These are phyloP conservation scores for Coenonympha glycerion DNA, from an alignment of 2,888 invertebrate genomes.

Conservation along the genomic window DNA sequence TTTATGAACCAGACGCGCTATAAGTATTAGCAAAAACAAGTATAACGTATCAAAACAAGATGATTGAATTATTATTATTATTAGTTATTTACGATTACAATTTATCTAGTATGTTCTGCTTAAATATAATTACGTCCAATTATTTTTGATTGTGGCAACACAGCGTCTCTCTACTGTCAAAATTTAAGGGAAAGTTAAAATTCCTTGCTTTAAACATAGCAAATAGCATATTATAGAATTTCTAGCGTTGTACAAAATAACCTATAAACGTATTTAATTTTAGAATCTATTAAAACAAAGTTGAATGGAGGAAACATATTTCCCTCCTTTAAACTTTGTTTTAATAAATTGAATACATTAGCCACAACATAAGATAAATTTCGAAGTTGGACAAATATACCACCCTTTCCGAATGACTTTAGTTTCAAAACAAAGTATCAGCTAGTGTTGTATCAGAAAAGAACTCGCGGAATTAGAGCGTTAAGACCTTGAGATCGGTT, in stretches of 20 bases:
- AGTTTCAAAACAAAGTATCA: not conserved
- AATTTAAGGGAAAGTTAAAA: too few species aligned
- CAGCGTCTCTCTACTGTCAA: too few species aligned
- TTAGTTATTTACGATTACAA: not conserved
- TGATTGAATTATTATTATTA: not conserved
- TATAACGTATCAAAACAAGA: not conserved
- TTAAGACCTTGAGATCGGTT: slow-evolving; percentile 51
- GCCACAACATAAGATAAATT: not conserved
- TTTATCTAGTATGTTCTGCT: too few species aligned
- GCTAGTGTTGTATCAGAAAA: slow-evolving; percentile 26
- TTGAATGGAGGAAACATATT: not conserved
- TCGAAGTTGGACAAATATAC: not conserved
- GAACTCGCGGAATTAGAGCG: slow-evolving; percentile 45
- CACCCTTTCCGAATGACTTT: slow-evolving; percentile 1
- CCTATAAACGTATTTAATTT: too few species aligned
- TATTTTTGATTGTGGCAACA: too few species aligned
- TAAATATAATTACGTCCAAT: too few species aligned
- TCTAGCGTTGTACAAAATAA: too few species aligned
- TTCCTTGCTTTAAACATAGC: too few species aligned
- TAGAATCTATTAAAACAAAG: not conserved
- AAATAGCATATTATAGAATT: too few species aligned
- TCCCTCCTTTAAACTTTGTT: too few species aligned
- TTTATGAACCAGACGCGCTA: not conserved
- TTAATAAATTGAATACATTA: too few species aligned
- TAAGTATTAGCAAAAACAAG: not conserved